phyloP scores from a whole-genome alignment of 1,140 invertebrate genomes.

The Heliconius hermathena region DNA sequence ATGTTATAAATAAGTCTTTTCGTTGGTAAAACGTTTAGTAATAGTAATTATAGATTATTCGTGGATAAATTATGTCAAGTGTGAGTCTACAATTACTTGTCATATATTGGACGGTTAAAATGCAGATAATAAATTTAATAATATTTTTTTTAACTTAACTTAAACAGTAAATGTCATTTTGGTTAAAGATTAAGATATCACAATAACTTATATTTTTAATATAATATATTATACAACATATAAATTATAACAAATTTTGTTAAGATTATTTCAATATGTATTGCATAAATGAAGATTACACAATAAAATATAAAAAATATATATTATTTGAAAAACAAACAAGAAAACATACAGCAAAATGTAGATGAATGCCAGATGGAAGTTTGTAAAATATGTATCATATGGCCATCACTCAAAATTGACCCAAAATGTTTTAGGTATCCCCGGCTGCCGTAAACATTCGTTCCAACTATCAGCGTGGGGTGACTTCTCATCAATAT shows the following conservation, averaged over 20 bases:
- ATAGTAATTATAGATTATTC: not conserved
- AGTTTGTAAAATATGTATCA: not conserved
- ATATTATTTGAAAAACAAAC: not conserved
- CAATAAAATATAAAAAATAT: not conserved
- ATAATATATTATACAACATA: too few relatives aligned
- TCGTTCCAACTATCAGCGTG: slow-evolving; percentile 73
- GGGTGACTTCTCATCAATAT: slow-evolving; percentile 71
- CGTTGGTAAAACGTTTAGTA: not conserved
- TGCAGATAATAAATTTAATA: not conserved
- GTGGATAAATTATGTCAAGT: not conserved
- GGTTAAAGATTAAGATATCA: slow-evolving; percentile 1
- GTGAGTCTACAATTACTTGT: not conserved
- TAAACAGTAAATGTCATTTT: slow-evolving; percentile 10
- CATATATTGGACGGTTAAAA: not conserved
- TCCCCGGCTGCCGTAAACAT: slow-evolving; percentile 68
- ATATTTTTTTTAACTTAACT: not conserved
- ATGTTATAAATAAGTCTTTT: slow-evolving; percentile 2
- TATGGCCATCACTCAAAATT: slow-evolving; percentile 66
- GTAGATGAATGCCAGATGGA: not conserved
- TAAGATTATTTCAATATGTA: not conserved
- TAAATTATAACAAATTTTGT: not conserved
- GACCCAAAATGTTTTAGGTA: slow-evolving; percentile 77
- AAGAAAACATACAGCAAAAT: not conserved
- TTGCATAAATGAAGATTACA: too few relatives aligned
- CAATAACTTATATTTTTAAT: not conserved